A percentile compares a stretch with the other conserved stretches of the same genome.
Conservation (phyloP, 2,113 vertebrate species). For the Suncus etruscus region DNA sequence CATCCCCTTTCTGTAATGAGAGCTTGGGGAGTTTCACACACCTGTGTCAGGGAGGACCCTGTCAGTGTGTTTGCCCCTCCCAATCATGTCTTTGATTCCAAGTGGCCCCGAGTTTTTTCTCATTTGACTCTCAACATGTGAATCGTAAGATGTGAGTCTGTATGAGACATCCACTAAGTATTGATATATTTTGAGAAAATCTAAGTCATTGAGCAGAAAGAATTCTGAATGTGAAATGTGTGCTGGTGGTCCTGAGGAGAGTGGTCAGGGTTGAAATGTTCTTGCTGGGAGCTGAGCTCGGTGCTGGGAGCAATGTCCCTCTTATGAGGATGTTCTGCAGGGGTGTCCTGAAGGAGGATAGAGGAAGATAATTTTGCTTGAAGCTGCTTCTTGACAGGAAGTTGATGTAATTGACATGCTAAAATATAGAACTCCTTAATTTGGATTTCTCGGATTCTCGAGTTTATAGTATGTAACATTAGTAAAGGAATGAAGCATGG, state of each 20-base stretch:
- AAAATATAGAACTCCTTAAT: not conserved
- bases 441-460: conserved; percentile 22
- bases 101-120: not conserved
- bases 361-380: conserved; percentile 35
- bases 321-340: not conserved
- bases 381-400: conserved; percentile 45
- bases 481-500: not conserved
- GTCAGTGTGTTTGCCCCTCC: not conserved
- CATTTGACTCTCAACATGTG: not conserved
- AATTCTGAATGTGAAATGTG: conserved; percentile 30
- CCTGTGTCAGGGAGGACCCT: not conserved
- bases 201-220: not conserved
- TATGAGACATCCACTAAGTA: not conserved
- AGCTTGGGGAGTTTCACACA: not conserved
- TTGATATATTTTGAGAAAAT: not conserved
- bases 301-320: not conserved
- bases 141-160: conserved; percentile 2
- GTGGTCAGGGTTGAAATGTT: not conserved
- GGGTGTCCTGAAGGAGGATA: conserved; percentile 16
- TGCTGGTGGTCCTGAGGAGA: not conserved
- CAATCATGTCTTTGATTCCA: not conserved
- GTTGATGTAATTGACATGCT: conserved; percentile 5
- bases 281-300: not conserved
- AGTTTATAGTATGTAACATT: not conserved
- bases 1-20: not conserved